Evolutionary conservation across 2,113 vertebrate genomes (phyloP).

Genomic region (Hemibagrus wyckioides): DNA sequence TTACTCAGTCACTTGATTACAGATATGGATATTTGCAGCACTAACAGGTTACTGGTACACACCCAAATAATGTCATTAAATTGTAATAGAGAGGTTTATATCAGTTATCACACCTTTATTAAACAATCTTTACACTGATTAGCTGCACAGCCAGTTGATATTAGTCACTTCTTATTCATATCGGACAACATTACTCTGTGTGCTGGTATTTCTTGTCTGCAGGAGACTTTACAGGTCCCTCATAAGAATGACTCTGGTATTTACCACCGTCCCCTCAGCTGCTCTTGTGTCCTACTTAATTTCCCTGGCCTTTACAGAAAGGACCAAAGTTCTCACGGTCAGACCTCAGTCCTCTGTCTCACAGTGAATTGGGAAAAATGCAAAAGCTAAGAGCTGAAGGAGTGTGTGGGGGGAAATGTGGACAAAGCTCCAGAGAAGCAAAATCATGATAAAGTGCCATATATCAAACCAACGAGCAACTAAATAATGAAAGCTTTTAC

Average conservation of each 20-base stretch:
- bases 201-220: conserved; percentile 23
- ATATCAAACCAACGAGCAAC: neutral
- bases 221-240: neutral
- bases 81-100: neutral
- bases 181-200: neutral
- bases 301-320: conserved; percentile 48
- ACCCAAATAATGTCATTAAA: neutral
- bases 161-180: neutral
- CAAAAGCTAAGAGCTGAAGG: neutral
- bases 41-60: neutral
- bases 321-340: conserved; percentile 29
- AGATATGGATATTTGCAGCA: neutral
- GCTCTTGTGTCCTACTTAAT: conserved; percentile 44
- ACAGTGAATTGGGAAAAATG: neutral
- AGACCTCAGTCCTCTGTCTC: neutral
- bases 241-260: conserved; percentile 46
- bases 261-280: conserved; percentile 45
- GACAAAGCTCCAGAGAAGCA: neutral
- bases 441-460: neutral
- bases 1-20: no score
- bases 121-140: neutral
- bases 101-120: neutral
- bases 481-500: neutral
- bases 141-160: neutral
- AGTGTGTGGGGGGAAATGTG: neutral